Conservation (phyloP, 2,797 vertebrate genomes). For the Lagocephalus sceleratus region DNA sequence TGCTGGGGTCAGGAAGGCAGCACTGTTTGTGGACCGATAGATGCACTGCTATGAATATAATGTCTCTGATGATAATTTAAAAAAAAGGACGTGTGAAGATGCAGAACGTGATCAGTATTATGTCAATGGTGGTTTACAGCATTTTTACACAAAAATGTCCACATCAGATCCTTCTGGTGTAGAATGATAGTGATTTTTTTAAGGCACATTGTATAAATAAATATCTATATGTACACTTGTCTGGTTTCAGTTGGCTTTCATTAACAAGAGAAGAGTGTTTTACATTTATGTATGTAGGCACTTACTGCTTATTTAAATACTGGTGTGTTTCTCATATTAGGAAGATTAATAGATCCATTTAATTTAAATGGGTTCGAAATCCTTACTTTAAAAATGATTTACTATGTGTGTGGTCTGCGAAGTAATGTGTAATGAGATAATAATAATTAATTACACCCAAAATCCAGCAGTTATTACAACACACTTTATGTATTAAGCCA, state of each 20-base stretch:
- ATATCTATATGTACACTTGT: slow-evolving; percentile 25
- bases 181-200: slow-evolving; percentile 2
- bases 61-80: neutral
- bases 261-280: neutral
- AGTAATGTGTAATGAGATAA: too few relatives aligned
- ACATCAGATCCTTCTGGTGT: neutral
- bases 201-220: slow-evolving; percentile 66
- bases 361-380: too few relatives aligned
- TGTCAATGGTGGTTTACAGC: neutral
- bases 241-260: neutral
- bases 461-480: too few relatives aligned
- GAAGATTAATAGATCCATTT: too few relatives aligned
- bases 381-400: too few relatives aligned
- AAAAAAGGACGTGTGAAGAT: slow-evolving; percentile 7
- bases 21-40: too few relatives aligned
- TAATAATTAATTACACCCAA: too few relatives aligned
- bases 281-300: too few relatives aligned
- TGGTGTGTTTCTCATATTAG: too few relatives aligned
- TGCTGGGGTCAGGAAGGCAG: neutral
- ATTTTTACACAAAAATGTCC: too few relatives aligned
- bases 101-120: slow-evolving; percentile 23
- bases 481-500: neutral
- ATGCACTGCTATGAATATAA: neutral
- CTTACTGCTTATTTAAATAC: too few relatives aligned
- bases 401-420: too few relatives aligned